phyloP scores from a whole-genome alignment of 2,797 vertebrate genomes.

The Premnoplex brunnescens region DNA sequence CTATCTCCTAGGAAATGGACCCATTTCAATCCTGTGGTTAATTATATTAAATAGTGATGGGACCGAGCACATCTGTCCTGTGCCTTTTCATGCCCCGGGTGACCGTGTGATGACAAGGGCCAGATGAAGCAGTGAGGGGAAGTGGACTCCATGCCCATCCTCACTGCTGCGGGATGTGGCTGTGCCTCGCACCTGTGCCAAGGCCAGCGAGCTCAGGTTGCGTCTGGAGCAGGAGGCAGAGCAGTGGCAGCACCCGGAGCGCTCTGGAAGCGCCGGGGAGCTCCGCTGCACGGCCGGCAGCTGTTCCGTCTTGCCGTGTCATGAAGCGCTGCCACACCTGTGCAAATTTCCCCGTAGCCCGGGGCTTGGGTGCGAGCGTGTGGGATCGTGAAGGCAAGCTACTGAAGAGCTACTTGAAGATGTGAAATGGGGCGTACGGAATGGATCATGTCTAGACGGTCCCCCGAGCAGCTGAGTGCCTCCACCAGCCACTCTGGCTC shows the following conservation, averaged over 20 bases:
- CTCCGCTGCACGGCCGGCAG: not conserved
- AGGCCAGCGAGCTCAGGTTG: not conserved
- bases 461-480: not conserved
- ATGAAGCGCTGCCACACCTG: not conserved
- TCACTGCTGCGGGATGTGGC: accelerated
- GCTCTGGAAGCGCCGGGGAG: not conserved
- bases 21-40: not conserved
- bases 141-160: not conserved
- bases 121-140: not conserved
- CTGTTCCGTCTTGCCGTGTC: not conserved
- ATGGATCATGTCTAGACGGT: not conserved
- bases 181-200: accelerated
- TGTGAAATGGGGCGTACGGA: not conserved
- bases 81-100: not conserved
- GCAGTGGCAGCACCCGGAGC: accelerated
- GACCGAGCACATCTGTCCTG: not conserved
- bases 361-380: not conserved
- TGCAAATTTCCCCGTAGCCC: conserved; percentile 1
- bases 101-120: not conserved
- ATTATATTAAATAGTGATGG: not conserved
- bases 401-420: not conserved
- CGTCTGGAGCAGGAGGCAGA: not conserved
- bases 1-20: not conserved
- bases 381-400: not conserved
- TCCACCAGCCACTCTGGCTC: not conserved